A percentile compares a stretch with the other conserved stretches of the same genome.
phyloP scores from a whole-genome alignment of 2,113 vertebrate genomes.

The Daboia siamensis region DNA sequence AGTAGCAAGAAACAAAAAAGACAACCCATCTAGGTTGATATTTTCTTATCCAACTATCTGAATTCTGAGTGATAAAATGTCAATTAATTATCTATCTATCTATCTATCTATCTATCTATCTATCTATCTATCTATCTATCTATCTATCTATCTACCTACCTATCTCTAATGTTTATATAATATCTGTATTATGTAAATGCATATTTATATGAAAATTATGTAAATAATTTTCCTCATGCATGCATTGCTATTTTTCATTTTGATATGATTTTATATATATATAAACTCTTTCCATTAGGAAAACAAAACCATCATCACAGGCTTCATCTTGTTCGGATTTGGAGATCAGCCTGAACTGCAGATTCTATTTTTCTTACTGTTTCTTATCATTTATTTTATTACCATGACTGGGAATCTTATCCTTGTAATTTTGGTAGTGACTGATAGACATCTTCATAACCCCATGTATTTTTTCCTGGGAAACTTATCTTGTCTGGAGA shows the following conservation, averaged over 20 bases:
- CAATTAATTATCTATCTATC: no score
- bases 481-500: constrained; percentile 40
- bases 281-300: background rate
- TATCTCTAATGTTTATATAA: no score
- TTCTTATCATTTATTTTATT: constrained; percentile 21
- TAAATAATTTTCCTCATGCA: background rate
- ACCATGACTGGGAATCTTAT: constrained; percentile 22
- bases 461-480: constrained; percentile 47
- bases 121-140: no score
- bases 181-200: no score
- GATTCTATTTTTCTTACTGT: background rate
- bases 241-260: background rate
- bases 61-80: no score
- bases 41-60: background rate
- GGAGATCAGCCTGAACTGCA: constrained; percentile 1
- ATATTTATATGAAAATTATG: background rate
- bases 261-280: background rate
- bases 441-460: constrained; percentile 25
- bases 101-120: no score
- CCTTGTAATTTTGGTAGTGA: constrained; percentile 27
- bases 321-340: constrained; percentile 32
- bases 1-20: background rate
- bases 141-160: no score
- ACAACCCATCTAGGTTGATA: background rate
- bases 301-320: background rate